A percentile compares a stretch with the other conserved stretches of the same genome.
Conservation (phyloP, 2,888 invertebrate genomes). For the Acleris cristana region DNA sequence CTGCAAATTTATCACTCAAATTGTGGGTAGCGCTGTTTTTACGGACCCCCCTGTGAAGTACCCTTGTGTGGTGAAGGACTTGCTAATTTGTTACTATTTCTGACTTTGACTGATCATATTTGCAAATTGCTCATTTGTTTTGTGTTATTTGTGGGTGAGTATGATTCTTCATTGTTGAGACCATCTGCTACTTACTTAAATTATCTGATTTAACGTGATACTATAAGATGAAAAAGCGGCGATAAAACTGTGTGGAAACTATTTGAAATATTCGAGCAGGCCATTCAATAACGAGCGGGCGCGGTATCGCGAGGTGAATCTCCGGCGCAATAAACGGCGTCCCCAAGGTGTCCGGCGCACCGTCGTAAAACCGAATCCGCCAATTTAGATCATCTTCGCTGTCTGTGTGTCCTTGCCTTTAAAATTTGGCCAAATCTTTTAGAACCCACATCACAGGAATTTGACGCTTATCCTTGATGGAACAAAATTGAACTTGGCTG, state of each 20-base stretch:
- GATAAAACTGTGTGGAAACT: neutral
- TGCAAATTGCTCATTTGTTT: conserved; percentile 34
- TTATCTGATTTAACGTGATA: too few species aligned
- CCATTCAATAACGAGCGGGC: conserved; percentile 14
- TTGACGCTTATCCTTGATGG: conserved; percentile 39
- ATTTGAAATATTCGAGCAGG: conserved; percentile 16
- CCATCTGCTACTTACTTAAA: too few species aligned
- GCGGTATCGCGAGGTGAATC: conserved; percentile 39
- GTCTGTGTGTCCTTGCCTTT: conserved; percentile 55
- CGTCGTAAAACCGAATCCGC: conserved; percentile 66
- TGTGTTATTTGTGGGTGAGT: conserved; percentile 3
- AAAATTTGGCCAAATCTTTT: conserved; percentile 43
- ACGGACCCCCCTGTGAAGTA: conserved; percentile 29
- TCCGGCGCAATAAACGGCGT: conserved; percentile 39
- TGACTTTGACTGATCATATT: conserved; percentile 38
- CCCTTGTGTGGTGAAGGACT: conserved; percentile 27
- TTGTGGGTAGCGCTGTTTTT: conserved; percentile 33
- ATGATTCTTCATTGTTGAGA: conserved; percentile 8
- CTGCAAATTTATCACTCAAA: conserved; percentile 31
- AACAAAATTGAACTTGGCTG: conserved; percentile 20
- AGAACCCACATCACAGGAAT: conserved; percentile 26
- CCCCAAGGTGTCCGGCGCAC: conserved; percentile 47
- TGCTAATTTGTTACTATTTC: conserved; percentile 34
- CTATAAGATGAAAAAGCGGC: too few species aligned
- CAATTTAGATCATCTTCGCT: conserved; percentile 76